Percentiles rank a stretch among this genome's conserved stretches.
phyloP scores from a whole-genome alignment of 2,797 vertebrate genomes.

The Acanthiza pusilla region DNA sequence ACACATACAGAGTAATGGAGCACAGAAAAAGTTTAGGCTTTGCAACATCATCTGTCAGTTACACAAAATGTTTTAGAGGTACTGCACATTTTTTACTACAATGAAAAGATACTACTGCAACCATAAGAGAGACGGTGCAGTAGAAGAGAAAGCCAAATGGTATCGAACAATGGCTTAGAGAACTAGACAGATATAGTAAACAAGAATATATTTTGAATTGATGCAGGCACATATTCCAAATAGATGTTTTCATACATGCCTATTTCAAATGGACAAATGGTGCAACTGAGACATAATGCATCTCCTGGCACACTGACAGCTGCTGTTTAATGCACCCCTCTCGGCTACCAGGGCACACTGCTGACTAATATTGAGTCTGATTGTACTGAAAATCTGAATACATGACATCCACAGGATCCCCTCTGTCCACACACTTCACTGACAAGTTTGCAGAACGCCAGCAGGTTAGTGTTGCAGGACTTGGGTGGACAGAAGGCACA shows the following conservation, averaged over 20 bases:
- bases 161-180: not conserved
- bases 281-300: not conserved
- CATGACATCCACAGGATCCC: not conserved
- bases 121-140: not conserved
- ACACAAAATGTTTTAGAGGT: not conserved
- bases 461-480: not conserved
- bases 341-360: not conserved
- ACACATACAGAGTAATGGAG: not conserved
- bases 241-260: not conserved
- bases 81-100: not conserved
- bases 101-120: not conserved
- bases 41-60: not conserved
- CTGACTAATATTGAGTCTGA: not conserved
- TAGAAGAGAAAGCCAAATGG: not conserved
- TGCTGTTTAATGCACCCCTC: not conserved
- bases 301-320: not conserved
- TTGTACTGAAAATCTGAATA: not conserved
- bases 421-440: not conserved
- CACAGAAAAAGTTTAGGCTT: not conserved
- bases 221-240: not conserved
- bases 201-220: not conserved
- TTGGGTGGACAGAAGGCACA: not conserved
- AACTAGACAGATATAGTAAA: not conserved
- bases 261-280: not conserved
- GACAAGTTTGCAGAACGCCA: not conserved